A percentile compares a stretch with the other conserved stretches of the same genome.
These are phyloP conservation scores for Platypus cylindrus DNA, from an alignment of 2,888 invertebrate species.

Conservation along the genomic window DNA sequence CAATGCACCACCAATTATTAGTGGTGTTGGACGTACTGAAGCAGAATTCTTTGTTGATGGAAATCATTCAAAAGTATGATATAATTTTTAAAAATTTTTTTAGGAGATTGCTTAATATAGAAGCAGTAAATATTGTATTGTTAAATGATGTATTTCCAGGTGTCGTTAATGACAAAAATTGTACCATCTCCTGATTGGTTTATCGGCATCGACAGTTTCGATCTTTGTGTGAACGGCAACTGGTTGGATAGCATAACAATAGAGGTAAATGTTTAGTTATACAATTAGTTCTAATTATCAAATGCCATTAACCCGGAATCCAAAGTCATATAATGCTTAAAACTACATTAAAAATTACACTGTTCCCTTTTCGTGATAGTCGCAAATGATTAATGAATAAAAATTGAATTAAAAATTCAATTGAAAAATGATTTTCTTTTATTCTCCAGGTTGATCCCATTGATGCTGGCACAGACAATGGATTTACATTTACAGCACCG, in stretches of 20 bases:
- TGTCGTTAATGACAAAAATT: conserved; percentile 81
- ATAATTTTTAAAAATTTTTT: neutral
- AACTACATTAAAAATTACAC: neutral
- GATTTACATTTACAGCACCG: conserved; percentile 92
- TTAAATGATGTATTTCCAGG: conserved; percentile 36
- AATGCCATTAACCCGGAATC: too few species aligned
- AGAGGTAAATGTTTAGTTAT: conserved; percentile 44
- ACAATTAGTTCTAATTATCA: too few species aligned
- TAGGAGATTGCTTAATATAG: neutral
- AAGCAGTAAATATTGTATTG: neutral
- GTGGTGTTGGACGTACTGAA: conserved; percentile 65
- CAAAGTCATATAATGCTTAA: neutral
- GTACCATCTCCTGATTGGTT: conserved; percentile 95
- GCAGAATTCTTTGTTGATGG: conserved; percentile 82
- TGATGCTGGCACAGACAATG: conserved; percentile 90
- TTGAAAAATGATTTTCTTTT: neutral
- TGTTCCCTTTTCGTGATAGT: neutral
- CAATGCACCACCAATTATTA: conserved; percentile 59
- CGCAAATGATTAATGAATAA: neutral
- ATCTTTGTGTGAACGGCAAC: conserved; percentile 80
- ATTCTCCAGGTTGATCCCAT: conserved; percentile 67
- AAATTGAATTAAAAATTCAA: neutral
- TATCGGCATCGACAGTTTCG: conserved; percentile 80
- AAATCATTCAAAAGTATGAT: conserved; percentile 68
- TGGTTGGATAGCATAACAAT: conserved; percentile 85